Percentiles rank a stretch among this genome's conserved stretches.
phyloP scores from a whole-genome alignment of 2,797 vertebrate species.

The Clarias pachynema region DNA sequence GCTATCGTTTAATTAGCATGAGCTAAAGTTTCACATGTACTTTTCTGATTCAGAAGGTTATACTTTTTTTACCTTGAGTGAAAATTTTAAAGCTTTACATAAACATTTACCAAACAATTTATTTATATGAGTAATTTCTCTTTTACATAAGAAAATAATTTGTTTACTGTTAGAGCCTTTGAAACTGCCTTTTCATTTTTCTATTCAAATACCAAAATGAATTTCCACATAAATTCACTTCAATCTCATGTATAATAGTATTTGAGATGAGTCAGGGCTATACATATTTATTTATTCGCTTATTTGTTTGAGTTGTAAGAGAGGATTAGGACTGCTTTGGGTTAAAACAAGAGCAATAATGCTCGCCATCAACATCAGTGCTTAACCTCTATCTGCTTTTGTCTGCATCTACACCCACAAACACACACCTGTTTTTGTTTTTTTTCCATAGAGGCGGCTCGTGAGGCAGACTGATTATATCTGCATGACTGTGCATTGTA shows the following conservation, averaged over 20 bases:
- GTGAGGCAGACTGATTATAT: slow-evolving; percentile 33
- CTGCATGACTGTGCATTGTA: slow-evolving; percentile 47
- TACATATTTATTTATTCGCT: slow-evolving; percentile 58
- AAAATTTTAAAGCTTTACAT: neutral
- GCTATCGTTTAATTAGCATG: too few relatives aligned
- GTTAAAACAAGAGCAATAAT: slow-evolving; percentile 55
- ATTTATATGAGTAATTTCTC: neutral
- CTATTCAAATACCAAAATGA: neutral
- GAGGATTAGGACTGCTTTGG: slow-evolving; percentile 49
- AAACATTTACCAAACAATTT: neutral
- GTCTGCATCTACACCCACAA: slow-evolving; percentile 14
- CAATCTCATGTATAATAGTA: neutral
- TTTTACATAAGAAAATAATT: neutral
- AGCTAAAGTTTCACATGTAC: too few relatives aligned
- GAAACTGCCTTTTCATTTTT: neutral
- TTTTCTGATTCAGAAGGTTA: too few relatives aligned
- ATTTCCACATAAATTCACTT: slow-evolving; percentile 24
- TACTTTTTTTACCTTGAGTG: neutral
- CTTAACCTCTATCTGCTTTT: slow-evolving; percentile 7
- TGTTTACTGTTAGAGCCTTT: neutral
- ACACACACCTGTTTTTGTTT: slow-evolving; percentile 49
- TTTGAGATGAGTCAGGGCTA: slow-evolving; percentile 21
- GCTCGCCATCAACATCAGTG: neutral
- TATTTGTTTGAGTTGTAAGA: slow-evolving; percentile 44
- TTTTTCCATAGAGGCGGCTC: slow-evolving; percentile 12